A percentile compares a stretch with the other conserved stretches of the same genome.
phyloP scores from a whole-genome alignment of 1,140 invertebrate genomes.

The Drosophila funebris region DNA sequence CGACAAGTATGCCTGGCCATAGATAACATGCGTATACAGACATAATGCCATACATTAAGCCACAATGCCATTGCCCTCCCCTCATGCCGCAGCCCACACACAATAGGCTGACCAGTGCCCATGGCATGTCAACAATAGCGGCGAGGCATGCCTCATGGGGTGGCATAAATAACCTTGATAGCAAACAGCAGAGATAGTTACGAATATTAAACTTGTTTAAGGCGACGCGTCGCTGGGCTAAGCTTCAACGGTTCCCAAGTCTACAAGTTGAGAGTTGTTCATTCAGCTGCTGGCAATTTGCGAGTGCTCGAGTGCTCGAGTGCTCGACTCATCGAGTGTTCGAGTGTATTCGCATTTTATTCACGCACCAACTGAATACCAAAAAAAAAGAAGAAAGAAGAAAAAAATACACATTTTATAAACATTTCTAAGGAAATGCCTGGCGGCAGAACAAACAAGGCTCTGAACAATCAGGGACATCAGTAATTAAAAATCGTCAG shows the following conservation, averaged over 20 bases:
- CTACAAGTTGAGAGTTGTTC: neutral
- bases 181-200: neutral
- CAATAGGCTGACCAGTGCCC: slow-evolving; percentile 23
- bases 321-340: slow-evolving; percentile 49
- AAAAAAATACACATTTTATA: too few species aligned
- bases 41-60: slow-evolving; percentile 54
- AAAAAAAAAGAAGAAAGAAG: neutral
- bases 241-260: too few species aligned
- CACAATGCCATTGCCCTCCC: slow-evolving; percentile 6
- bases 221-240: slow-evolving; percentile 15
- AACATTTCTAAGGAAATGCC: neutral
- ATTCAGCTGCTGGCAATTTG: slow-evolving; percentile 2
- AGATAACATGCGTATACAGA: slow-evolving; percentile 62
- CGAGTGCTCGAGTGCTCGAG: slow-evolving; percentile 18
- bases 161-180: slow-evolving; percentile 70
- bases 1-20: slow-evolving; percentile 32
- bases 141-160: slow-evolving; percentile 21
- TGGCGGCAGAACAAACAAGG: slow-evolving; percentile 32
- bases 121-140: slow-evolving; percentile 55
- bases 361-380: slow-evolving; percentile 32
- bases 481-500: slow-evolving; percentile 72
- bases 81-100: neutral
- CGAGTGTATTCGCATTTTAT: slow-evolving; percentile 45
- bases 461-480: slow-evolving; percentile 38
- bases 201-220: slow-evolving; percentile 49